Conservation (phyloP, 2,797 vertebrate genomes). For the Chiloscyllium punctatum region DNA sequence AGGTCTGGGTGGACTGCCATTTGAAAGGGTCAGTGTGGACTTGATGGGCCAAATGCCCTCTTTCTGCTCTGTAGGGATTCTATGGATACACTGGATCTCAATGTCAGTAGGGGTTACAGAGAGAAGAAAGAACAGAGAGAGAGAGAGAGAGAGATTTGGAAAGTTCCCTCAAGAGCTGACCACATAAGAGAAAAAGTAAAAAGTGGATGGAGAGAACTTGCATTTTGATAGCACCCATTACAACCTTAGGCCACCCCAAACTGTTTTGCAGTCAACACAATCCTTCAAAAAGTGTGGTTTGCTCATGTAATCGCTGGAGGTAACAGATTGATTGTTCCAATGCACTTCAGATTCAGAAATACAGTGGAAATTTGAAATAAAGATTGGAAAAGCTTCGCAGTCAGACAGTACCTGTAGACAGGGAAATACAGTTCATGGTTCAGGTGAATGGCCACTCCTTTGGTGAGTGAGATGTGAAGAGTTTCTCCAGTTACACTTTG, state of each 20-base stretch:
- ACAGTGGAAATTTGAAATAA: background rate
- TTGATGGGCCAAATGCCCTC: too few relatives aligned
- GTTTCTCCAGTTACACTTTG: background rate
- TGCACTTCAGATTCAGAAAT: too few relatives aligned
- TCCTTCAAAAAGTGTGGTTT: background rate
- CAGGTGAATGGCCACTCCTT: too few relatives aligned
- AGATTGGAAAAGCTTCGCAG: background rate
- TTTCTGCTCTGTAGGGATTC: too few relatives aligned
- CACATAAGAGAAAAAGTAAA: background rate
- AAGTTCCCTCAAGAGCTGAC: background rate
- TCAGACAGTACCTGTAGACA: background rate
- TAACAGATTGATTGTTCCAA: background rate
- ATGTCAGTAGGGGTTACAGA: background rate
- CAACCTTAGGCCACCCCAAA: background rate
- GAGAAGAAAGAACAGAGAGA: background rate
- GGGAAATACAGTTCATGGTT: background rate
- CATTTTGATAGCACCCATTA: background rate
- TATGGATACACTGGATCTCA: too few relatives aligned
- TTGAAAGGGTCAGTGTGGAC: too few relatives aligned
- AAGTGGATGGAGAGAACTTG: background rate
- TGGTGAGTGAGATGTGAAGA: background rate
- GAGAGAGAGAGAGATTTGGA: background rate
- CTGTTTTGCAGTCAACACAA: background rate
- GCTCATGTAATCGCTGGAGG: background rate
- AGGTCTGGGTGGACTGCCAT: too few relatives aligned